Conservation (phyloP, 2,888 invertebrate species). For the Molanna angustata region DNA sequence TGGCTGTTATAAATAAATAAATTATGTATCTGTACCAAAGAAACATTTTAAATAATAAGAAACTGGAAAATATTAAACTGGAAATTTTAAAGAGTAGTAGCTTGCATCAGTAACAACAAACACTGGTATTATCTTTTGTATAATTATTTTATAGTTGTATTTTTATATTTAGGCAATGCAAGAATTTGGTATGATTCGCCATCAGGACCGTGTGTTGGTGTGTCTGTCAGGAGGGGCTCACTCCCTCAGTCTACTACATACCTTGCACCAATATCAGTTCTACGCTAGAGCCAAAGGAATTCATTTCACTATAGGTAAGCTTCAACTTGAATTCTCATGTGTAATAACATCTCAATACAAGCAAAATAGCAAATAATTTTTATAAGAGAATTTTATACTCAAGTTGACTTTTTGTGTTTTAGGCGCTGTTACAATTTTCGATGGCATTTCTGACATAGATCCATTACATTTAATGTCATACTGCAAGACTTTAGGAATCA, state of each 20-base stretch:
- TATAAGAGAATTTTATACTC: too few relatives aligned
- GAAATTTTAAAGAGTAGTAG: too few relatives aligned
- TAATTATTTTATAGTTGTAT: not conserved
- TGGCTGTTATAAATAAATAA: too few relatives aligned
- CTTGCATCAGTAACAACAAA: too few relatives aligned
- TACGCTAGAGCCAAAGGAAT: slow-evolving; percentile 72
- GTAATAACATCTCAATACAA: too few relatives aligned
- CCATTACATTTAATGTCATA: slow-evolving; percentile 69
- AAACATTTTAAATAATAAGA: too few relatives aligned
- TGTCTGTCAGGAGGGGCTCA: slow-evolving; percentile 83
- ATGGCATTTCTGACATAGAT: slow-evolving; percentile 75
- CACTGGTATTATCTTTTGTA: too few relatives aligned
- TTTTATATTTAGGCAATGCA: slow-evolving; percentile 62
- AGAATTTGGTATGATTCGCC: slow-evolving; percentile 79
- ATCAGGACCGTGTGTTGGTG: slow-evolving; percentile 79
- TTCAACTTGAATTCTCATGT: not conserved
- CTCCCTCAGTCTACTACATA: slow-evolving; percentile 80
- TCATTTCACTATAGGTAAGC: slow-evolving; percentile 62
- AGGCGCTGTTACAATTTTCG: slow-evolving; percentile 55
- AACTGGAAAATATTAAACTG: too few relatives aligned
- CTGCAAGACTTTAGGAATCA: slow-evolving; percentile 67
- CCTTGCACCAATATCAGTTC: slow-evolving; percentile 80
- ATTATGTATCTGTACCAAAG: too few relatives aligned
- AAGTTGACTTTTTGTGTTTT: slow-evolving; percentile 19
- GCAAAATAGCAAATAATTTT: too few relatives aligned